Evolutionary conservation across 2,797 vertebrate genomes (phyloP), one percentile per base, ranked within the genome.

Genomic region (Karalla daura): DNA sequence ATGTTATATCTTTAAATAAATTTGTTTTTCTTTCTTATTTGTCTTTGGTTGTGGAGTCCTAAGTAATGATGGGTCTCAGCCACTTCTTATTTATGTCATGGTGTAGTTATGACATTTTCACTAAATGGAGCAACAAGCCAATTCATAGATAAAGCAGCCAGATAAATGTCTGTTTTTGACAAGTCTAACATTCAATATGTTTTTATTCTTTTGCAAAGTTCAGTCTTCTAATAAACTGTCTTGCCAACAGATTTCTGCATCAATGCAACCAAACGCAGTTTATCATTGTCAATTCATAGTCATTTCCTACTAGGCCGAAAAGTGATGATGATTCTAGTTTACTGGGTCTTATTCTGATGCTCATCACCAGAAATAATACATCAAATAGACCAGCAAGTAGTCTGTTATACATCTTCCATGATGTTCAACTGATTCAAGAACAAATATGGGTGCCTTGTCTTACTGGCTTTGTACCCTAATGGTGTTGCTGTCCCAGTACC

Each of bases 91-190:
- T 39, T 59, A 53, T 45, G 20, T 52, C 27, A 43, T 53, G 36
- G 28, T 30, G 39, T 7, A 51, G 9, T 58, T 30, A 65, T 66
- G 20, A 3, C 2, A 39, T 63, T 49, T 52, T 24, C 40, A 28
- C 18, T 50, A 36, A 36, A 74, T 53, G 67, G 23, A 25, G n/a
- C 56, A 52, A 23, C 50, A 61, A 56, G 30, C 7, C 9, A 49
- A 35, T 58, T 58, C 23, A 68, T n/a, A 55, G 27, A 21, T 53
- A 24, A 23, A 58, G 58, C 35, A 71, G 58, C 12, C 23, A 1
- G 1, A 44, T 37, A 5, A 5, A 41, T 25, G 14, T 56, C 46
- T 70, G 24, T 49, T 35, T 52, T 69, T n/a, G 14, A n/a, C 5
- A 35, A 32, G 54, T 60, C 20, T 25, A 32, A 9, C 44, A 50